These are phyloP conservation scores for Eurystomus glaucurus DNA, from an alignment of 2,797 vertebrate species.

Conservation along the genomic window DNA sequence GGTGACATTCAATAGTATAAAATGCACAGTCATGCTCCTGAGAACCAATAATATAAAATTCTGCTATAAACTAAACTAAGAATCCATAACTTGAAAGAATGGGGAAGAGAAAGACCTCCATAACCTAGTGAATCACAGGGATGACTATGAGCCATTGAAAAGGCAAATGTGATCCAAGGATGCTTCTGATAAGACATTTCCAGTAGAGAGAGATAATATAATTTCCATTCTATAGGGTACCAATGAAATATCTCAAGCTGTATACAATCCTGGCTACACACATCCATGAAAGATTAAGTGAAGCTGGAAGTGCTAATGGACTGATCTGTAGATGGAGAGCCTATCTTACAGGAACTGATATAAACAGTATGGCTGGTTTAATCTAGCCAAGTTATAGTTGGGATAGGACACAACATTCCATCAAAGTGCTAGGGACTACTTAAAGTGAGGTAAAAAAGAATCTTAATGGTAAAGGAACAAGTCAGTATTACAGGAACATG, in stretches of 20 bases:
- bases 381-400: neutral
- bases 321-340: neutral
- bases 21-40: neutral
- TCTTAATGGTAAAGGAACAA: neutral
- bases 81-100: neutral
- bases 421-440: neutral
- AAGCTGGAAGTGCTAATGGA: neutral
- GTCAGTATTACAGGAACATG: neutral
- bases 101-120: neutral
- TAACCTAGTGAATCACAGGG: neutral
- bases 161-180: neutral
- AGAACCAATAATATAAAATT: neutral
- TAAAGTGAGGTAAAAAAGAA: neutral
- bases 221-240: neutral
- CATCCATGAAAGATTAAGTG: neutral
- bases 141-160: neutral
- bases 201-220: neutral
- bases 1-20: neutral
- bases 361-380: neutral
- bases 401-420: neutral
- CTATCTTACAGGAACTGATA: neutral
- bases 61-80: neutral
- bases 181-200: neutral
- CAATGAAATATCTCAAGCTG: neutral
- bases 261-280: neutral